A percentile compares a stretch with the other conserved stretches of the same genome.
These are phyloP conservation scores for Gallinago nigripennis DNA, from an alignment of 2,797 vertebrate genomes.

Conservation along the genomic window DNA sequence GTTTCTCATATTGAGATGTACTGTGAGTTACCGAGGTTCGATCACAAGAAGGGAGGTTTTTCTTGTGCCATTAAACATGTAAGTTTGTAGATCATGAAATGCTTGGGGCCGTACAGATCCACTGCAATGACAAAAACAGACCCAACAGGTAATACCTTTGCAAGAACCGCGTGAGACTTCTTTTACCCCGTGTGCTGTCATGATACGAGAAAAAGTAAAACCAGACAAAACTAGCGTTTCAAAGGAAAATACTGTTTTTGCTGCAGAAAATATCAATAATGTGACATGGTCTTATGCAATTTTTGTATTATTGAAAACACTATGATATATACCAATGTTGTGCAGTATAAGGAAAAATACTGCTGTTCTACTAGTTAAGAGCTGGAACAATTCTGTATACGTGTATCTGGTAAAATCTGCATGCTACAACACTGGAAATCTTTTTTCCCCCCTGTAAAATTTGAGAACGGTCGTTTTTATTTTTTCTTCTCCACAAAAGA, in stretches of 20 bases:
- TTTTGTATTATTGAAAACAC: slow-evolving; percentile 77
- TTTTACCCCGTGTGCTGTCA: not conserved
- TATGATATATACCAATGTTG: slow-evolving; percentile 70
- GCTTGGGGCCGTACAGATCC: slow-evolving; percentile 51
- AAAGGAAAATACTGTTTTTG: slow-evolving; percentile 46
- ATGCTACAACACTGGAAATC: slow-evolving; percentile 79
- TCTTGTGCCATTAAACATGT: slow-evolving; percentile 74
- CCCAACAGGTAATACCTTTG: not conserved
- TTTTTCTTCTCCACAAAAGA: slow-evolving; percentile 59
- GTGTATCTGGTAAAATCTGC: slow-evolving; percentile 75
- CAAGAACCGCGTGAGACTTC: slow-evolving; percentile 4
- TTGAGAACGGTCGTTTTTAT: slow-evolving; percentile 49
- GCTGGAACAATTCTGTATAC: slow-evolving; percentile 71
- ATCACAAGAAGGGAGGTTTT: slow-evolving; percentile 75
- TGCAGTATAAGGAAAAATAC: slow-evolving; percentile 68
- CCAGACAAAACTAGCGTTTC: slow-evolving; percentile 23
- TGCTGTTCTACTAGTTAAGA: slow-evolving; percentile 69
- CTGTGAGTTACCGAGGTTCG: slow-evolving; percentile 70
- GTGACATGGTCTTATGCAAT: slow-evolving; percentile 80
- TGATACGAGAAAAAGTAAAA: slow-evolving; percentile 30
- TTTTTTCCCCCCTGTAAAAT: slow-evolving; percentile 40
- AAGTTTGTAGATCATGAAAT: slow-evolving; percentile 37
- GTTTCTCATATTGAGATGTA: slow-evolving; percentile 84
- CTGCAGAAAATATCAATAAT: slow-evolving; percentile 68
- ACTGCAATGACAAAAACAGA: slow-evolving; percentile 26